These are phyloP conservation scores for Rissa tridactyla DNA, from an alignment of 2,113 vertebrate species.

Conservation along the genomic window DNA sequence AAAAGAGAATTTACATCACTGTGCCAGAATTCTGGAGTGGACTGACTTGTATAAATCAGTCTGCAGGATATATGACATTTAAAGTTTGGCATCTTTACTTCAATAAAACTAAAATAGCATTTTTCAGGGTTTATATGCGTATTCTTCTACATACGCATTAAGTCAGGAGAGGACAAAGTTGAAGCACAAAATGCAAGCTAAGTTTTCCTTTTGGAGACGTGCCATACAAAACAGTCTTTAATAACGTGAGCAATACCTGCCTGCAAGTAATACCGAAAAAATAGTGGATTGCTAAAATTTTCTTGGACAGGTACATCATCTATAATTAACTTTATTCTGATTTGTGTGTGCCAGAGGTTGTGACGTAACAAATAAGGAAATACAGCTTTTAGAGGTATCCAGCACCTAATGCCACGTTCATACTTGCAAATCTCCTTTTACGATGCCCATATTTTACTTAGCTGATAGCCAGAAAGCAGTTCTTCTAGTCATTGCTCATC, in stretches of 20 bases:
- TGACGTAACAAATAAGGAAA: neutral
- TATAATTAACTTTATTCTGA: neutral
- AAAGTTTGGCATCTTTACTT: neutral
- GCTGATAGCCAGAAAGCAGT: neutral
- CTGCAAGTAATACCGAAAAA: neutral
- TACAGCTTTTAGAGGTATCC: neutral
- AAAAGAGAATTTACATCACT: neutral
- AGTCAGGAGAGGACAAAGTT: neutral
- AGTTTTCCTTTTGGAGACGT: neutral
- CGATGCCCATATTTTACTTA: neutral
- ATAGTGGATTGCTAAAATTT: neutral
- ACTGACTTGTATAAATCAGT: neutral
- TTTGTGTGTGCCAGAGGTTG: neutral
- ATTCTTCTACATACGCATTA: neutral
- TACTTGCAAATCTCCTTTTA: neutral
- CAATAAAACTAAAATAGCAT: neutral
- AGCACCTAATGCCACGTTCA: neutral
- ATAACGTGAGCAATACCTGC: neutral
- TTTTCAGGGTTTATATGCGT: neutral
- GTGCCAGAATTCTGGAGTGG: neutral
- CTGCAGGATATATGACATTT: neutral
- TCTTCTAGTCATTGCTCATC: neutral
- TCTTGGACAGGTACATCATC: neutral
- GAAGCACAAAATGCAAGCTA: neutral
- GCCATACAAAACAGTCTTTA: neutral